Evolutionary conservation across 2,113 vertebrate species (phyloP), one percentile per base, ranked within the genome.

Genomic region (Phaethon lepturus): DNA sequence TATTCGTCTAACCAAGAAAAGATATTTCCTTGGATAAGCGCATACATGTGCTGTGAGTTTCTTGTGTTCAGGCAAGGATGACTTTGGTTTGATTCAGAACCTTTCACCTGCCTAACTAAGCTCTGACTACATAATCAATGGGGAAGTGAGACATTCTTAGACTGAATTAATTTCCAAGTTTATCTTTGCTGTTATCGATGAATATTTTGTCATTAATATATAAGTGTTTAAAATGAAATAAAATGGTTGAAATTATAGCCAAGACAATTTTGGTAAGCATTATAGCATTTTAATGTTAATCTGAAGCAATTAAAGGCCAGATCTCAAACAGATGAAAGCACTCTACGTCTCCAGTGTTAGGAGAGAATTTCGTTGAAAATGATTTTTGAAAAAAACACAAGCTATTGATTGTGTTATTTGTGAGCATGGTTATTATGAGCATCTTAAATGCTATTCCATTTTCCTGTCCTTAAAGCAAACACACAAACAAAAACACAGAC

Each of bases 371-470:
- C 47, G 88, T 82, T 80, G 60, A 60, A 85, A 88, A 95, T 94
- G 25, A 67, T 63, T 79, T 96, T 66, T 86, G 76, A 76, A 91
- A 66, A 90, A 95, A 42, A 17, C 52, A 49, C 59, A 44, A 81
- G 52, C 45, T 71, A 60, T 96, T 69, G 93, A 97, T 96, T 93
- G 81, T 88, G 76, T 96, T 94, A 90, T 90, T 96, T 97, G 89
- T 94, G 81, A 96, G 55, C 47, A 53, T 49, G 71, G 86, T 81
- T 96, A 69, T 93, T 96, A 96, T 94, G 76, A 93, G 60, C 75
- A 95, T 93, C 86, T 95, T 88, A 90, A 82, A 85, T 53, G 52
- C 55, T 74, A 35, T 86, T 95, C 80, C 4, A 6, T 86, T 96
- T 81, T 71, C 88, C 47, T 74, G 42, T 64, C 58, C 66, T 96